Percentiles rank a stretch among this genome's conserved stretches.
Conservation (phyloP, 1,140 invertebrate species). For the Drosophila pachea region DNA sequence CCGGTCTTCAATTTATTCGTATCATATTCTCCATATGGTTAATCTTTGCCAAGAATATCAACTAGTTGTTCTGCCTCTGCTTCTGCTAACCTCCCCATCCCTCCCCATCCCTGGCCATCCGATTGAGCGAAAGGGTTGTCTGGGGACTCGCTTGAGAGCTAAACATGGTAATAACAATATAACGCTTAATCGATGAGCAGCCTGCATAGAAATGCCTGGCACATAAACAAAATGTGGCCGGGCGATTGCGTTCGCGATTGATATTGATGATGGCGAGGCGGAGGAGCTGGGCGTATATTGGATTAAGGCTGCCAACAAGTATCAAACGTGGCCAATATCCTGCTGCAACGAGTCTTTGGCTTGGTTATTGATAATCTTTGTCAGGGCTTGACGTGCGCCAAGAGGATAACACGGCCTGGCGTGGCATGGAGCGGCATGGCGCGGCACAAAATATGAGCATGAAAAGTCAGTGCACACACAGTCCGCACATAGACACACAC, state of each 20-base stretch:
- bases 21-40: background rate
- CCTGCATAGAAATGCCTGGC: conserved; percentile 40
- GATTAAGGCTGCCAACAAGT: conserved; percentile 31
- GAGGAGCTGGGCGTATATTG: conserved; percentile 13
- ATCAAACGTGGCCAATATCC: conserved; percentile 63
- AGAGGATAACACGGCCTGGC: conserved; percentile 44
- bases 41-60: background rate
- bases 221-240: conserved; percentile 33
- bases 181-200: conserved; percentile 41
- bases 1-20: background rate
- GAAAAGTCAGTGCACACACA: conserved; percentile 46
- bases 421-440: conserved; percentile 15
- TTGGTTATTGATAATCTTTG: conserved; percentile 73
- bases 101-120: background rate
- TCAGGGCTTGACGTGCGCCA: conserved; percentile 48
- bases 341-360: conserved; percentile 42
- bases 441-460: conserved; percentile 44
- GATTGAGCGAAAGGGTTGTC: conserved; percentile 2
- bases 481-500: background rate
- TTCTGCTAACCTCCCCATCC: background rate
- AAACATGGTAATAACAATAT: conserved; percentile 43
- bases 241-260: conserved; percentile 23
- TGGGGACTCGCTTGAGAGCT: background rate
- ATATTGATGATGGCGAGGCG: conserved; percentile 16
- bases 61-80: background rate